These are phyloP conservation scores for Mixornis gularis DNA, from an alignment of 2,113 vertebrate species.

Conservation along the genomic window DNA sequence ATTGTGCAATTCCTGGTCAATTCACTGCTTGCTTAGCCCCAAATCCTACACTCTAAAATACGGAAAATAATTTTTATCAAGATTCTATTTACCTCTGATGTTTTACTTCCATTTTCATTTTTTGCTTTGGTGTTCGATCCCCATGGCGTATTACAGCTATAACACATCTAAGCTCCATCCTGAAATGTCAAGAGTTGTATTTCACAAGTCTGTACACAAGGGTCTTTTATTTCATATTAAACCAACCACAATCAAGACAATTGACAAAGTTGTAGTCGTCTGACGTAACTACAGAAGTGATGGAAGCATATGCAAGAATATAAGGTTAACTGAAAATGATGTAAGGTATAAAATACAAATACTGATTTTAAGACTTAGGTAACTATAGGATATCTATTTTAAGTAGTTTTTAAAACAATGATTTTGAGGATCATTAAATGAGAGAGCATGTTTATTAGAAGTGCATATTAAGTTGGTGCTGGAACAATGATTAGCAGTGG, in stretches of 20 bases:
- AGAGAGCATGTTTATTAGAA: conserved; percentile 53
- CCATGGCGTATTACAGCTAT: conserved; percentile 83
- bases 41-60: not conserved
- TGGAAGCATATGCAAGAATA: conserved; percentile 4
- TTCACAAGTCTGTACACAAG: not conserved
- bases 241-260: not conserved
- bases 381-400: conserved; percentile 28
- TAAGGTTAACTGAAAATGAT: conserved; percentile 44
- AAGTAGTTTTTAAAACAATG: conserved; percentile 1
- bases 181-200: conserved; percentile 49
- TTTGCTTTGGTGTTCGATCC: conserved; percentile 81
- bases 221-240: not conserved
- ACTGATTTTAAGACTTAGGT: conserved; percentile 21
- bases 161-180: conserved; percentile 88
- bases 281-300: conserved; percentile 20
- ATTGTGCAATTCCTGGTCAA: not conserved
- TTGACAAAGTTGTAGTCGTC: not conserved
- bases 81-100: conserved; percentile 73
- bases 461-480: conserved; percentile 17
- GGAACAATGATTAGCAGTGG: conserved; percentile 39
- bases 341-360: not conserved
- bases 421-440: conserved; percentile 48
- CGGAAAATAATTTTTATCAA: not conserved
- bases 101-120: conserved; percentile 87
- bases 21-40: not conserved